phyloP scores from a whole-genome alignment of 2,888 invertebrate species.

The Hirtodrosophila duncani region DNA sequence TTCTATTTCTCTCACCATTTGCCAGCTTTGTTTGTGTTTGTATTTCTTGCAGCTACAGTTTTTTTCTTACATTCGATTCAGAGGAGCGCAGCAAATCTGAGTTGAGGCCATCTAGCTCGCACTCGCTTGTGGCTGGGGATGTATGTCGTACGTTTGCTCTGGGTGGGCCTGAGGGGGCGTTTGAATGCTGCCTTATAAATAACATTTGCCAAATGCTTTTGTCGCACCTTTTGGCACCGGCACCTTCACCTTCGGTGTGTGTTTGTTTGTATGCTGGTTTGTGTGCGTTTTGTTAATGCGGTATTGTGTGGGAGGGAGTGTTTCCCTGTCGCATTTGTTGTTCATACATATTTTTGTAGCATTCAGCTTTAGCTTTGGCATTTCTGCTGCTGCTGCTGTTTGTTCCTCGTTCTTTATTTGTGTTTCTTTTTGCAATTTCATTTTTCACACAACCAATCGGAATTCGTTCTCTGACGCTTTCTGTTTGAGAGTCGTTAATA shows the following conservation, averaged over 20 bases:
- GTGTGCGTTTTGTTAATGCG: conserved; percentile 16
- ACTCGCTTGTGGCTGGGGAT: neutral
- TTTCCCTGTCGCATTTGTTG: conserved; percentile 2
- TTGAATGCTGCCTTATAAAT: conserved; percentile 44
- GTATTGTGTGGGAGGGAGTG: conserved; percentile 26
- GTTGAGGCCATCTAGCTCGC: conserved; percentile 2
- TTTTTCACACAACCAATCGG: conserved; percentile 68
- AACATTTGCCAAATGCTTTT: conserved; percentile 60
- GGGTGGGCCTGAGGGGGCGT: conserved; percentile 54
- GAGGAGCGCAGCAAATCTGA: conserved; percentile 53
- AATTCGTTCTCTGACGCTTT: conserved; percentile 50
- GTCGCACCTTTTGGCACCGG: conserved; percentile 65
- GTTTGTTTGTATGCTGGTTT: neutral
- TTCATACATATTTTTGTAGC: too few species aligned
- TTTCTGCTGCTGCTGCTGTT: conserved; percentile 28
- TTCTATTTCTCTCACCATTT: too few species aligned
- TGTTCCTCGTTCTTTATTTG: conserved; percentile 37
- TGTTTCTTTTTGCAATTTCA: conserved; percentile 58
- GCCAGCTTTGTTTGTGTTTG: conserved; percentile 29
- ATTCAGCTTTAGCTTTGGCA: too few species aligned
- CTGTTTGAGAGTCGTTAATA: conserved; percentile 12
- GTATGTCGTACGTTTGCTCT: conserved; percentile 50
- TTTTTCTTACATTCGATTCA: conserved; percentile 43
- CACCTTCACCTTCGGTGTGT: conserved; percentile 13
- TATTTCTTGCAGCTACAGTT: conserved; percentile 32